Evolutionary conservation across 37 sponge, comb jelly and placozoan species (phyloP).

Genomic region (Tethya wilhelma): DNA sequence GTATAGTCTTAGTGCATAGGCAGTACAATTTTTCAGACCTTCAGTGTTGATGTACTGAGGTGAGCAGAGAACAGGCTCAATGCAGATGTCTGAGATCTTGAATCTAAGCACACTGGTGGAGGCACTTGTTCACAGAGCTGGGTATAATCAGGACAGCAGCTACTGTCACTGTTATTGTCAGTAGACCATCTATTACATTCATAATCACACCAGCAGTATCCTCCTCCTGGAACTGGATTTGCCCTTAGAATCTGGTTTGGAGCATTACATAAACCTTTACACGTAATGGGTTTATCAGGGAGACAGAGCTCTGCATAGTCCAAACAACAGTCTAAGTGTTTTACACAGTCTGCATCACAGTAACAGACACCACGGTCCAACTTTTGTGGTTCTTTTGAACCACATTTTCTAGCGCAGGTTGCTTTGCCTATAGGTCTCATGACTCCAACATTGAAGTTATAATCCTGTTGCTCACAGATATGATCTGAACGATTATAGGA

Average conservation of each 20-base stretch:
- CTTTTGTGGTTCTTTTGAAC: neutral
- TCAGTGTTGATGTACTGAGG: too few species aligned
- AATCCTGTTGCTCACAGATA: slow-evolving; percentile 13
- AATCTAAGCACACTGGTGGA: slow-evolving; percentile 19
- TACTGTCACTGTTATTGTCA: slow-evolving; percentile 46
- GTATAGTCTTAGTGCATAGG: too few species aligned
- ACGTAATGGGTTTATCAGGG: neutral
- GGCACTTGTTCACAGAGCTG: neutral
- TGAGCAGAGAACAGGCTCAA: slow-evolving; percentile 28
- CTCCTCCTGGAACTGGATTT: slow-evolving; percentile 23
- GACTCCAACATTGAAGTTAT: slow-evolving; percentile 31
- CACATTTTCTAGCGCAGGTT: slow-evolving; percentile 10
- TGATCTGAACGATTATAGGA: slow-evolving; percentile 23
- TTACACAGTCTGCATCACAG: slow-evolving; percentile 35
- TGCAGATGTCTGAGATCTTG: slow-evolving; percentile 27
- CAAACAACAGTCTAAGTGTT: slow-evolving; percentile 46
- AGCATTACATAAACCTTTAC: slow-evolving; percentile 1
- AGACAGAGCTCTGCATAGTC: slow-evolving; percentile 30
- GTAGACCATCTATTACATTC: slow-evolving; percentile 18
- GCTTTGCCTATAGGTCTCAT: slow-evolving; percentile 26
- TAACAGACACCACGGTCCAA: slow-evolving; percentile 15
- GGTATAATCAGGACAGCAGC: slow-evolving; percentile 46
- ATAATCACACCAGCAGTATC: slow-evolving; percentile 30
- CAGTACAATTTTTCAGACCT: too few species aligned
- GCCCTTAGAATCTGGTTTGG: too few species aligned